phyloP scores from a whole-genome alignment of 2,888 invertebrate species.

The Diarsia brunnea region DNA sequence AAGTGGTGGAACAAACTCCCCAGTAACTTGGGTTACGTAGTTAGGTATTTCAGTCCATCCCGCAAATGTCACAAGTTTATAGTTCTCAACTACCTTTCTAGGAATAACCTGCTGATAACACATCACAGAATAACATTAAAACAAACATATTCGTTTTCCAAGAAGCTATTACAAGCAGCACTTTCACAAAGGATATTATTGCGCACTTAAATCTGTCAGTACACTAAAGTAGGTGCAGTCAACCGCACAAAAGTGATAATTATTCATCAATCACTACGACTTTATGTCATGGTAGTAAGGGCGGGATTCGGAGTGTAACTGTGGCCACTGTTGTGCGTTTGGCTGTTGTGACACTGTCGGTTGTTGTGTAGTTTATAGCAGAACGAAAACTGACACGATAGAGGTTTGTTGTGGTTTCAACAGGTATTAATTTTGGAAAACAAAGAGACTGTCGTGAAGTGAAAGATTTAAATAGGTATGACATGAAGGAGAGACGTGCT shows the following conservation, averaged over 20 bases:
- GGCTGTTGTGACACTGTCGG: not conserved
- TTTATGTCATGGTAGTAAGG: not conserved
- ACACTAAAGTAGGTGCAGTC: not conserved
- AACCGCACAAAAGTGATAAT: not conserved
- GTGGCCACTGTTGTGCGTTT: not conserved
- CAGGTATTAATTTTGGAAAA: slow-evolving; percentile 39
- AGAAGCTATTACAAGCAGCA: slow-evolving; percentile 29
- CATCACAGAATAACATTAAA: not conserved
- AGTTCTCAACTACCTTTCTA: slow-evolving; percentile 19
- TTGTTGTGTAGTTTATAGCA: slow-evolving; percentile 27
- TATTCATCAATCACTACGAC: not conserved
- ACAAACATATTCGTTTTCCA: slow-evolving; percentile 29
- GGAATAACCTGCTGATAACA: not conserved
- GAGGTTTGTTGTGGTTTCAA: slow-evolving; percentile 37
- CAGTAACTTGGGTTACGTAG: not conserved
- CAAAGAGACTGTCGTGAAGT: slow-evolving; percentile 43
- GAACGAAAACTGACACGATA: slow-evolving; percentile 29
- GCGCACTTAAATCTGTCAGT: slow-evolving; percentile 57
- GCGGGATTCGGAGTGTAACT: not conserved
- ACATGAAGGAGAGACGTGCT: not conserved
- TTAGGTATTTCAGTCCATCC: not conserved
- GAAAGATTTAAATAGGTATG: slow-evolving; percentile 22
- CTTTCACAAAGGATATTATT: slow-evolving; percentile 49
- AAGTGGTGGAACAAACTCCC: not conserved
- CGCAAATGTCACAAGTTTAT: slow-evolving; percentile 15